Conservation (phyloP, 1,140 invertebrate genomes). For the Pseudomyrmex pallidus region DNA sequence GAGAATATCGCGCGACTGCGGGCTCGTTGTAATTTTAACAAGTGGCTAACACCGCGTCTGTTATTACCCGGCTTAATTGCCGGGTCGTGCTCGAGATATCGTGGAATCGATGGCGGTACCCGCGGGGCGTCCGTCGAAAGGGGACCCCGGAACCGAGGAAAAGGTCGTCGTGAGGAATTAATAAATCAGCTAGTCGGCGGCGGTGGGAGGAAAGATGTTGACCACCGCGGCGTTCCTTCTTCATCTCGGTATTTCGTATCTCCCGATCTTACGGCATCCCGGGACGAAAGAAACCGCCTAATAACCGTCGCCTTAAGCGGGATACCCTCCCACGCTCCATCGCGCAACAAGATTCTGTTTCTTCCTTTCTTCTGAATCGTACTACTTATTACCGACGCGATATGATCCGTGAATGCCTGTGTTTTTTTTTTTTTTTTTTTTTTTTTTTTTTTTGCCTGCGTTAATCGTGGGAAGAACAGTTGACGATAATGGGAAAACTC, state of each 20-base stretch:
- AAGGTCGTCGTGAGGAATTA: slow-evolving; percentile 60
- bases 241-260: slow-evolving; percentile 63
- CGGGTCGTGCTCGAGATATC: slow-evolving; percentile 52
- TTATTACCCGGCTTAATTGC: slow-evolving; percentile 73
- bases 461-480: neutral
- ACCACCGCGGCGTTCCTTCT: slow-evolving; percentile 60
- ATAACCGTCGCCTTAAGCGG: slow-evolving; percentile 57
- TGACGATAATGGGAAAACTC: neutral
- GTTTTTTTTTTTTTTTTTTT: neutral
- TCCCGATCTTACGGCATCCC: slow-evolving; percentile 63
- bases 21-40: slow-evolving; percentile 61
- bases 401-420: neutral
- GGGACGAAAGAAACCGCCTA: slow-evolving; percentile 61
- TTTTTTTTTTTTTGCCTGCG: too few relatives aligned
- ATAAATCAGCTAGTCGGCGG: slow-evolving; percentile 61
- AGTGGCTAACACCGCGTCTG: slow-evolving; percentile 59
- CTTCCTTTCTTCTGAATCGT: neutral
- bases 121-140: slow-evolving; percentile 36
- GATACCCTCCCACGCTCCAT: slow-evolving; percentile 30
- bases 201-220: slow-evolving; percentile 36
- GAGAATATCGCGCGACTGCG: slow-evolving; percentile 18
- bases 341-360: neutral
- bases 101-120: slow-evolving; percentile 58
- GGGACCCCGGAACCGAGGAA: slow-evolving; percentile 40
- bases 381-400: slow-evolving; percentile 34